Evolutionary conservation across 1,140 invertebrate species (phyloP).

Genomic region (Arion vulgaris): DNA sequence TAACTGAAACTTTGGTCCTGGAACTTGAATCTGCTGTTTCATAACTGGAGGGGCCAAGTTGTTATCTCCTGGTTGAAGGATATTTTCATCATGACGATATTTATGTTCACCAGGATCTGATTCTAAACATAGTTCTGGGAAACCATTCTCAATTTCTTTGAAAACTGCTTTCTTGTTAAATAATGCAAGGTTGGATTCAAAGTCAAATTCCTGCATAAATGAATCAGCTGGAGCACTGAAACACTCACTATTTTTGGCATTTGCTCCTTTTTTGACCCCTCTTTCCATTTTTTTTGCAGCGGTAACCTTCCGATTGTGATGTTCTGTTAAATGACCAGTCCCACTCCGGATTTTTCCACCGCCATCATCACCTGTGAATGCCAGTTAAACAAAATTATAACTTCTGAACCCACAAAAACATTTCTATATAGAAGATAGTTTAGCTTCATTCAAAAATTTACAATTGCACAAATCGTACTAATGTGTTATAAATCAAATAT

Average conservation of each 20-base stretch:
- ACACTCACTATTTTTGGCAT: slow-evolving; percentile 57
- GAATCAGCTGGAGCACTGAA: slow-evolving; percentile 78
- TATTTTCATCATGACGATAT: slow-evolving; percentile 88
- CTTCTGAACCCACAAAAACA: too few species aligned
- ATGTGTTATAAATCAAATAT: too few species aligned
- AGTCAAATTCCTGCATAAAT: slow-evolving; percentile 86
- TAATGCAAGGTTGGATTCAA: slow-evolving; percentile 92
- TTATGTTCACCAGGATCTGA: slow-evolving; percentile 66
- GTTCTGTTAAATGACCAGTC: background rate
- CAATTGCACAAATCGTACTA: too few species aligned
- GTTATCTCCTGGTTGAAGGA: slow-evolving; percentile 79
- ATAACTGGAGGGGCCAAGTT: slow-evolving; percentile 77
- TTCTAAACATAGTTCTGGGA: slow-evolving; percentile 48
- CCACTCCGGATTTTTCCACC: background rate
- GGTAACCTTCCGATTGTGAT: background rate
- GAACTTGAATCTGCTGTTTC: slow-evolving; percentile 82
- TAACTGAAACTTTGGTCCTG: slow-evolving; percentile 78
- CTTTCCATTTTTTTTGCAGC: slow-evolving; percentile 37
- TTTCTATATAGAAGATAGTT: too few species aligned
- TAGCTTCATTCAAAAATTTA: too few species aligned
- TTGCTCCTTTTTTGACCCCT: slow-evolving; percentile 29
- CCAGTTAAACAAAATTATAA: background rate
- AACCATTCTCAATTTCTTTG: slow-evolving; percentile 79
- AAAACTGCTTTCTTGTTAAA: slow-evolving; percentile 86
- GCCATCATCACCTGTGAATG: background rate